Evolutionary conservation across 1,140 invertebrate genomes (phyloP), one percentile per base, ranked within the genome.

Genomic region (Rhyzopertha dominica): DNA sequence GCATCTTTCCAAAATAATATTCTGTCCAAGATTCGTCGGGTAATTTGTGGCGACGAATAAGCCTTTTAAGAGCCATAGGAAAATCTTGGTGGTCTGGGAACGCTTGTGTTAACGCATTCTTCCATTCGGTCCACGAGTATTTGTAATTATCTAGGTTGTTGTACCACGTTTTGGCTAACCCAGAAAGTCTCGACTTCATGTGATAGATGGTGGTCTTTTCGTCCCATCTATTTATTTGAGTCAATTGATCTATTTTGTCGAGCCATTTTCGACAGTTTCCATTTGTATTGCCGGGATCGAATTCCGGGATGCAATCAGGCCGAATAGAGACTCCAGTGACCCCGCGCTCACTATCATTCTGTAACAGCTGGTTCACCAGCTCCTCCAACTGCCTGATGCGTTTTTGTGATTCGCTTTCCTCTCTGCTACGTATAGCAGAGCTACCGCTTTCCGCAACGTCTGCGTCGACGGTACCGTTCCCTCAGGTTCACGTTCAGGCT

Each of bases 51-150:
- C 36, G 10, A 10, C 10, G 10, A 2, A 41, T 18, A 16, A 47
- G 31, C 19, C 41, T 47, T 9, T 28, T 47, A 12, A 51, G 28
- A 12, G 20, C 30, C 23, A 17, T 14, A 3, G 49, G 10, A 42
- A 48, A 51, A 36, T 51, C 49, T 13, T 13, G 14, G 8, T 47
- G 23, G 25, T 51, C 49, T 3, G 49, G 44, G 23, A 51, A 51
- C 4, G 29, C 19, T 19, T 30, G 17, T 5, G 14, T 23, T 25
- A 51, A 13, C 25, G 47, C 8, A 3, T 2, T 5, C 23, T 47
- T 51, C 35, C 29, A 47, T 16, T 47, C 36, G 7, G 26, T 13
- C 44, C 44, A 51, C 4, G 37, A 23, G 37, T 28, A 16, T 9
- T 28, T 32, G 22, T 51, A 51, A 32, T 29, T 37, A 14, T 14